Evolutionary conservation across 2,113 vertebrate genomes (phyloP).

Genomic region (Alligator sinensis): DNA sequence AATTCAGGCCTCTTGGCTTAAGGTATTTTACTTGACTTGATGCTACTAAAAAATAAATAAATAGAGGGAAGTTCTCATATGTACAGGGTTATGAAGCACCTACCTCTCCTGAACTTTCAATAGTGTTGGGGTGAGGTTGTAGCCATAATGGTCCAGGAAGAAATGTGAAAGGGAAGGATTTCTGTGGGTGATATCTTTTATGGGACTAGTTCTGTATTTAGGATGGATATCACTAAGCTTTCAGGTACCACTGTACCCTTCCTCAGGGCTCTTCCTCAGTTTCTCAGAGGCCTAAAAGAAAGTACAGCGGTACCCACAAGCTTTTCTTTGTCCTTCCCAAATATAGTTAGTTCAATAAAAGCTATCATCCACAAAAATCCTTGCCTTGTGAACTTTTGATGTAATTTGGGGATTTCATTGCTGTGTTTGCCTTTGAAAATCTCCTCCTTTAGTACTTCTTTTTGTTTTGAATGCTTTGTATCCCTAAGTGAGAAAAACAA

Average conservation of each 20-base stretch:
- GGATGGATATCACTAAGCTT: too few species aligned
- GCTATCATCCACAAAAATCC: too few species aligned
- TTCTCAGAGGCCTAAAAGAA: too few species aligned
- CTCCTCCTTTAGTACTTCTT: slow-evolving; percentile 4
- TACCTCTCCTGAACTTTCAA: background rate
- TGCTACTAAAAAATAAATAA: background rate
- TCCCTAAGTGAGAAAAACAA: slow-evolving; percentile 12
- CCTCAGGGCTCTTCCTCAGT: too few species aligned
- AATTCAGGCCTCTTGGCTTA: background rate
- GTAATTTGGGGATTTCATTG: background rate
- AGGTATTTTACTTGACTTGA: background rate
- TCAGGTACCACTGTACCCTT: too few species aligned
- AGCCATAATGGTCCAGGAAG: background rate
- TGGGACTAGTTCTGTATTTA: too few species aligned
- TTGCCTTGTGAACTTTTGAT: background rate
- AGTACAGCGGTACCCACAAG: too few species aligned
- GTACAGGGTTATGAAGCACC: background rate
- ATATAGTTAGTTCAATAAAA: too few species aligned
- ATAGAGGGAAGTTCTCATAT: background rate
- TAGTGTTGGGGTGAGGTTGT: background rate
- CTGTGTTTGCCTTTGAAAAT: background rate
- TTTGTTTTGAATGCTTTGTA: background rate
- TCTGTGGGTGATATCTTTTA: too few species aligned
- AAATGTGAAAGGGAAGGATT: too few species aligned
- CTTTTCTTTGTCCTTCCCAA: too few species aligned